phyloP scores from a whole-genome alignment of 2,797 vertebrate species.

The Nothura maculosa region DNA sequence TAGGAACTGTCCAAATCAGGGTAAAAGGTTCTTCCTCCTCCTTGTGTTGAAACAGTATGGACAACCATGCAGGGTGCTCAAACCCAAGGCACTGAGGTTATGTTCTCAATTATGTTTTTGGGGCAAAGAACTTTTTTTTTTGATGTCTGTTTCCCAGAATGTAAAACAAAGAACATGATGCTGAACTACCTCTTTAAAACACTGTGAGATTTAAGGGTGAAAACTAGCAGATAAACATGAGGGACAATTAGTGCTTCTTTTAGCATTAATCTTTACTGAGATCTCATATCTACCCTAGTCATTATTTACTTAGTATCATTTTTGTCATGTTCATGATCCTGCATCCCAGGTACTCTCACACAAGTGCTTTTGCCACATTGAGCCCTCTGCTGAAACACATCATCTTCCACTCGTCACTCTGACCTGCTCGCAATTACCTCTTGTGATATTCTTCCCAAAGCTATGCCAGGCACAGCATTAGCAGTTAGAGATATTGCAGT shows the following conservation, averaged over 20 bases:
- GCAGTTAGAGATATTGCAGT: background rate
- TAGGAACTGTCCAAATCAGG: background rate
- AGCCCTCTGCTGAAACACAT: constrained; percentile 20
- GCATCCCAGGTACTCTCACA: background rate
- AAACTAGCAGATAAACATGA: background rate
- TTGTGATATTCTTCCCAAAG: background rate
- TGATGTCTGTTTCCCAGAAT: background rate
- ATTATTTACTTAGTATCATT: background rate
- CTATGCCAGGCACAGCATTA: background rate
- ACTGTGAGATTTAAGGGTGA: background rate
- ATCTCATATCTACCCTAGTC: background rate
- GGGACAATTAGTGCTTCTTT: background rate
- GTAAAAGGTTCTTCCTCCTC: background rate
- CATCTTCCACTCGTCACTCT: background rate
- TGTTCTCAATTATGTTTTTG: background rate
- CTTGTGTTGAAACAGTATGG: background rate
- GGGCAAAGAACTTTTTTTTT: background rate
- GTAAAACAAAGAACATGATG: background rate
- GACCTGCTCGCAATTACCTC: background rate
- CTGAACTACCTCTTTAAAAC: background rate
- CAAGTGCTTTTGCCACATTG: background rate
- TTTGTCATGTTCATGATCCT: background rate
- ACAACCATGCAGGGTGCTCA: background rate
- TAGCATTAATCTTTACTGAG: background rate
- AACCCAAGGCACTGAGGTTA: background rate